Evolutionary conservation across 2,113 vertebrate species (phyloP), one percentile per base, ranked within the genome.

Genomic region (Forbesichthys papilliferus): DNA sequence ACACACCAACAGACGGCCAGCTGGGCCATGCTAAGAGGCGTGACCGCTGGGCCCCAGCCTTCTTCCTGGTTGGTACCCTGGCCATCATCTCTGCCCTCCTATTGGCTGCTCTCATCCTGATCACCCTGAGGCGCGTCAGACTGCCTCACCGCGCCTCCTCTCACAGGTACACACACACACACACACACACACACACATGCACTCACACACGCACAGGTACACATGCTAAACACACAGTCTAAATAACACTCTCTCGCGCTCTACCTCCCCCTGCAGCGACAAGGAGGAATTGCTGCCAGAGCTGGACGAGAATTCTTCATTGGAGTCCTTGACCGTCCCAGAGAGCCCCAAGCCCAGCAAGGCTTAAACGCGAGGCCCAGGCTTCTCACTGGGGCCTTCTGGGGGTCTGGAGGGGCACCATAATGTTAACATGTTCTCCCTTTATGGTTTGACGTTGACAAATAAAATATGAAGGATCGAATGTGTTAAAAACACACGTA

Each of bases 201-300:
- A 27, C 54, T 3, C 54, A 56, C 54, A 7, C 16, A 27, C 54
- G 1, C 54, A 56, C 54, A 7, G 16, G 16, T 16, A 16, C 16
- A 16, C 16, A 11, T 7, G n/a, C 18, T 18, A n/a, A 18, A 55
- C 53, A 55, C 53, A 55, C 53, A 55, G 27, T 27, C 2, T 27
- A 27, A 27, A 27, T 27, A 2, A 27, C 54, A 20, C 53, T 0
- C 54, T 56, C 54, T 55, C 7, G 48, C 8, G 48, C n/a, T 47
- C 36, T 10, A 20, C 20, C 56, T 3, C 48, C 0, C 36, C 54
- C 33, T 42, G 36, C 5, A 90, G 91, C 14, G 92, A 93, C 68
- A 92, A 92, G 61, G 82, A 91, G 75, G 91, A 84, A 73, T 81
- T 93, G 18, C 87, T 93, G n/a, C 82, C 84, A 0, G 73, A 71